phyloP scores from a whole-genome alignment of 2,113 vertebrate genomes.

The Ptyas mucosa region DNA sequence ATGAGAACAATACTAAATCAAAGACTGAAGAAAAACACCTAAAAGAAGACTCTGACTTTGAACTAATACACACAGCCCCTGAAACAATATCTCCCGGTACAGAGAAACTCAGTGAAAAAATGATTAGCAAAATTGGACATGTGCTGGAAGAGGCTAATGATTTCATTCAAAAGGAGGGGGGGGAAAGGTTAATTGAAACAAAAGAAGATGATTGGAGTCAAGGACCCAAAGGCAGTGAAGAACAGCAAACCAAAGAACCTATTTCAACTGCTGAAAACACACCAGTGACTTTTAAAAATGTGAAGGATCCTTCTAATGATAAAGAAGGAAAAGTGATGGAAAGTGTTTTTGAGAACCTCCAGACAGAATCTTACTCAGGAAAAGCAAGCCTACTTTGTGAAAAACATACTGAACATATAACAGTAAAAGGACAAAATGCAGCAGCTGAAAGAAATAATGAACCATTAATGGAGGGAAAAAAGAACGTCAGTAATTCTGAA shows the following conservation, averaged over 20 bases:
- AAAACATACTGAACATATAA: neutral
- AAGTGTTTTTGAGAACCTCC: slow-evolving; percentile 19
- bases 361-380: neutral
- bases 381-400: neutral
- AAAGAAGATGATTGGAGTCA: neutral
- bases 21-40: neutral
- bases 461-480: neutral
- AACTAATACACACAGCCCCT: neutral
- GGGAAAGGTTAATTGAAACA: neutral
- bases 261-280: neutral
- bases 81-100: neutral
- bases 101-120: neutral
- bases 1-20: slow-evolving; percentile 15
- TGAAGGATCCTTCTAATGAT: neutral
- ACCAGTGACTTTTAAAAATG: neutral
- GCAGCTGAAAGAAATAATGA: neutral
- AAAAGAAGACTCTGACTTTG: neutral
- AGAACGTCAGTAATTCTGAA: neutral
- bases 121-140: neutral
- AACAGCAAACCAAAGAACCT: neutral
- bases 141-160: neutral
- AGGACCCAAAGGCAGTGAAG: neutral
- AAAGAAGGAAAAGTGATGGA: slow-evolving; percentile 13
- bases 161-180: slow-evolving; percentile 5
- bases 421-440: neutral